Evolutionary conservation across 2,797 vertebrate species (phyloP).

Genomic region (Champsocephalus esox): DNA sequence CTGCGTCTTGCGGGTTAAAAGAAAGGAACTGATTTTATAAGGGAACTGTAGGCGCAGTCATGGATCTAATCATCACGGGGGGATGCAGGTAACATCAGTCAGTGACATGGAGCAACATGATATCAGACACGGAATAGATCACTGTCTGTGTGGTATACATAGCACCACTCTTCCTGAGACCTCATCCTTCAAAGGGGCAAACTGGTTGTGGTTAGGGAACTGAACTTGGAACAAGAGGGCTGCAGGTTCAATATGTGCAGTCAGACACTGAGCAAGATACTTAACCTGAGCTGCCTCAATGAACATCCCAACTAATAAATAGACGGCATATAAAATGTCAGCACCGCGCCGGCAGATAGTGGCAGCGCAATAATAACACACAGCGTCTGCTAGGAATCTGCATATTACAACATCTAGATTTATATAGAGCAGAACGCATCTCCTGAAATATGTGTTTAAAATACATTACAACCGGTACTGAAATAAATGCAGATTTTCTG

Average conservation of each 20-base stretch:
- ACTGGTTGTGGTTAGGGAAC: conserved; percentile 86
- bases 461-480: not conserved
- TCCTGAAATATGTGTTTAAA: conserved; percentile 1
- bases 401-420: conserved; percentile 27
- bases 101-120: conserved; percentile 85
- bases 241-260: conserved; percentile 85
- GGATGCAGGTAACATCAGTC: conserved; percentile 83
- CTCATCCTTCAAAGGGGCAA: conserved; percentile 84
- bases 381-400: conserved; percentile 15
- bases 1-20: conserved; percentile 68
- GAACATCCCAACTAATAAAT: conserved; percentile 86
- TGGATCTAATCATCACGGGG: conserved; percentile 82
- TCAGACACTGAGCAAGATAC: conserved; percentile 84
- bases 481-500: not conserved
- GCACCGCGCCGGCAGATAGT: conserved; percentile 53
- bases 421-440: conserved; percentile 18
- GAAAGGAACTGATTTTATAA: conserved; percentile 81
- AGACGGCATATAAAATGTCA: conserved; percentile 85
- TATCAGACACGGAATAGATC: conserved; percentile 83
- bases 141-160: conserved; percentile 81
- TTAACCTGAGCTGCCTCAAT: conserved; percentile 86
- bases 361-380: conserved; percentile 60
- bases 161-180: conserved; percentile 79
- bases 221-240: conserved; percentile 86
- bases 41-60: conserved; percentile 78